Evolutionary conservation across 2,888 invertebrate genomes (phyloP), one percentile per base, ranked within the genome.

Genomic region (Habrosyne pyritoides): DNA sequence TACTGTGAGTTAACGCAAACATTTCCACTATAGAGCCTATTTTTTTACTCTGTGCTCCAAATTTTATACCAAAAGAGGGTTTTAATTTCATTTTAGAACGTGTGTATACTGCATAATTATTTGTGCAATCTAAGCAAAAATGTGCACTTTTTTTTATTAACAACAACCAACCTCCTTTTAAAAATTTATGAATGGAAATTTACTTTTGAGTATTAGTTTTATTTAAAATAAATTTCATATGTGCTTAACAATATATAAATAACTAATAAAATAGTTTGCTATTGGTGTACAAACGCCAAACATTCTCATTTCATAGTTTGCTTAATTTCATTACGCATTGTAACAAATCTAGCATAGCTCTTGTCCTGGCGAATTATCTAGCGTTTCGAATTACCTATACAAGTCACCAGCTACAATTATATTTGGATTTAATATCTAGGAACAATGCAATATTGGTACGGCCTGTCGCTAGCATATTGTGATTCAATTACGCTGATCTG

Each of bases 401-500:
- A 14, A 14, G 10, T 30, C 30, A 14, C 12, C 8, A 4, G 2
- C 14, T 14, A 5, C 30, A 36, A 12, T 36, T 36, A 36, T 36
- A 14, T 14, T 63, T 63, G 56, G 12, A 2, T 30, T 2, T 63
- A 67, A 59, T 64, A 66, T 64, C 64, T 61, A 66, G 62, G 52
- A 56, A 69, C 65, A 67, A 64, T 64, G 58, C 59, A 65, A 46
- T 61, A 59, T 60, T 61, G 58, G 64, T 59, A 53, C 28, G 61
- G 59, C 65, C 70, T 70, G 76, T 70, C 69, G 63, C 62, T 63
- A 58, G 67, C 73, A 80, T 69, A 76, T 78, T 80, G 75, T 77
- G 72, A 79, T 80, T 81, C 77, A 81, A 82, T 82, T 80, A 80
- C 71, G 67, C 57, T 61, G 61, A 63, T 60, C 67, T 71, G 66